Evolutionary conservation across 2,888 invertebrate species (phyloP), one percentile per base, ranked within the genome.

Genomic region (Siphonodentalium dalli): DNA sequence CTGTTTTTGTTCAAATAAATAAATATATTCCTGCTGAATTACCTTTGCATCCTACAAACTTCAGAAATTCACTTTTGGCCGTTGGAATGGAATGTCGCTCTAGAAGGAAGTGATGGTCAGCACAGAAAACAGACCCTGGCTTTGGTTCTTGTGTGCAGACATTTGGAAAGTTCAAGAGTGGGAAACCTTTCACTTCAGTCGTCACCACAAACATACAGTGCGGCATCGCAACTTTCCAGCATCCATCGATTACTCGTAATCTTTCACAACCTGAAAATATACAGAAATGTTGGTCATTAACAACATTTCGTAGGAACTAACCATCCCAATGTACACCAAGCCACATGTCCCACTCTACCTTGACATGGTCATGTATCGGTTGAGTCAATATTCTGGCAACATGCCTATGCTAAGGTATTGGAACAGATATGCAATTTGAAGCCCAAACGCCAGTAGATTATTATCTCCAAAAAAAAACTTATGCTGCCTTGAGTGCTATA

Each of bases 181-280:
- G 48, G 20, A 23, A 48, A 7, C 48, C 48, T 7, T 48, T 13
- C 9, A 48, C 48, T 15, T 48, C 48, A 18, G 24, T 39, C 21
- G 15, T 15, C 11, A 48, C 27, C 18, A 40, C 48, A 33, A 48
- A 29, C 48, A 48, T 48, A 23, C 48, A 48, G 27, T 41, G 49
- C 9, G 29, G 31, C 11, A 49, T 41, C n/a, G 33, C 31, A n/a
- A 49, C 24, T 21, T 49, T 49, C 49, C 49, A 49, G 24, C 49
- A 49, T 3, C 40, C 21, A 40, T 49, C 49, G 6, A 49, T 41
- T 18, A 49, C 41, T 33, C 49, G 7, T 9, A 49, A 18, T 8
- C 41, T 49, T 29, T 40, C 23, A 24, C 49, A 49, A n/a, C 47
- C 47, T 47, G 27, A n/a, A 39, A 48, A 9, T 23, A 23, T 18